These are phyloP conservation scores for Oxycera nigricornis DNA, from an alignment of 2,888 invertebrate genomes.

Conservation along the genomic window DNA sequence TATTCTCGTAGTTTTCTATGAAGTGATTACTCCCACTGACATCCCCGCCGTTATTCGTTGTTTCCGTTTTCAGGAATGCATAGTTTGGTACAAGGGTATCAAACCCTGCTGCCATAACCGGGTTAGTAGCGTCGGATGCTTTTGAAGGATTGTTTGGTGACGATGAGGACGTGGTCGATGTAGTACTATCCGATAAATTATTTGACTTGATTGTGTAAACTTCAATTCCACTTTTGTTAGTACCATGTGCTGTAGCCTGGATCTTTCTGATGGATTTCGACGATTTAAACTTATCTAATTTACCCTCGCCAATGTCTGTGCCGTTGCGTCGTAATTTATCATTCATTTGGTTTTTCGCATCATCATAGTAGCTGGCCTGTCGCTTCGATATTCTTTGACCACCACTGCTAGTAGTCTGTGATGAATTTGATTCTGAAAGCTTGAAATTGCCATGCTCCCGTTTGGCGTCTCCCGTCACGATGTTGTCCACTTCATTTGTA, in stretches of 20 bases:
- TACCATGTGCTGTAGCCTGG: conserved; percentile 2
- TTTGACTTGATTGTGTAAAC: background rate
- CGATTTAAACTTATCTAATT: conserved; percentile 56
- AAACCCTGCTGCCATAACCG: background rate
- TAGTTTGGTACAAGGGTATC: conserved; percentile 41
- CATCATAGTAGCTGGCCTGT: conserved; percentile 39
- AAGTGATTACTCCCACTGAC: conserved; percentile 51
- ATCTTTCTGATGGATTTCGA: conserved; percentile 55
- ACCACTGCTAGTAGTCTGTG: conserved; percentile 43
- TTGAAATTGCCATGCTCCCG: conserved; percentile 6
- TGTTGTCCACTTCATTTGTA: conserved; percentile 28
- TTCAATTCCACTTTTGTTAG: background rate
- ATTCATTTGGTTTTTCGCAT: conserved; percentile 42
- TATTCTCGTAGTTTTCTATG: conserved; percentile 59
- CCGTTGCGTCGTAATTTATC: conserved; percentile 44
- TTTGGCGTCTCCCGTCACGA: background rate
- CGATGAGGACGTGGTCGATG: conserved; percentile 23
- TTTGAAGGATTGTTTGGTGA: background rate
- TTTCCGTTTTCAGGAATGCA: conserved; percentile 45
- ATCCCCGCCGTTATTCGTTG: conserved; percentile 25
- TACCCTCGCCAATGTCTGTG: conserved; percentile 50
- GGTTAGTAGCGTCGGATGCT: background rate
- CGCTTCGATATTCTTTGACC: conserved; percentile 46
- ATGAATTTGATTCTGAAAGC: conserved; percentile 49
- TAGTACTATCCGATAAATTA: conserved; percentile 44